Evolutionary conservation across 2,797 vertebrate genomes (phyloP).

Genomic region (Micromesistius poutassou): DNA sequence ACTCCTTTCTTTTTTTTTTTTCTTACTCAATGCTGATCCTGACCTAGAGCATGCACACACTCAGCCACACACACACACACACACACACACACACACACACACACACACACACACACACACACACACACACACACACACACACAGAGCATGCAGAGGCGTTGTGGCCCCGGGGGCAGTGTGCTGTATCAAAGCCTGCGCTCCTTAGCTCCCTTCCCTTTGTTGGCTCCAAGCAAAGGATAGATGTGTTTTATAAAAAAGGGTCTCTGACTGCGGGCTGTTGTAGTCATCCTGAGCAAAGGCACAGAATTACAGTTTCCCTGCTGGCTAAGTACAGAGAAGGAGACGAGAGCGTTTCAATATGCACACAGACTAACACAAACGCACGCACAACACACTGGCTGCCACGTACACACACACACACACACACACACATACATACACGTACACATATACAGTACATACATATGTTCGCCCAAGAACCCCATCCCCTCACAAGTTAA

Average conservation of each 20-base stretch:
- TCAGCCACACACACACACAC: background rate
- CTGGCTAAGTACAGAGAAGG: conserved; percentile 26
- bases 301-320: conserved; percentile 34
- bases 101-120: conserved; percentile 19
- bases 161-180: conserved; percentile 25
- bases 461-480: background rate
- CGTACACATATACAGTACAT: background rate
- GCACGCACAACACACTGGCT: conserved; percentile 10
- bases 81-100: background rate
- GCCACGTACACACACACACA: conserved; percentile 14
- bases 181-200: conserved; percentile 39
- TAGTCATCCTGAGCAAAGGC: conserved; percentile 43
- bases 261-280: conserved; percentile 32
- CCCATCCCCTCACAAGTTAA: conserved; percentile 13
- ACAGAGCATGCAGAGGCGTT: conserved; percentile 18
- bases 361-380: conserved; percentile 22
- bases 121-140: conserved; percentile 15
- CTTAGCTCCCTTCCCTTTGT: conserved; percentile 21
- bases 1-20: background rate
- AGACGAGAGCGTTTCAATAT: conserved; percentile 37
- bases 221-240: conserved; percentile 35
- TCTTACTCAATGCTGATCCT: conserved; percentile 24
- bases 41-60: conserved; percentile 22
- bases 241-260: conserved; percentile 51
- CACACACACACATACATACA: background rate